Base-by-base conservation (phyloP, 2,888 invertebrate species). In the Ormyrus pomaceus region DNA sequence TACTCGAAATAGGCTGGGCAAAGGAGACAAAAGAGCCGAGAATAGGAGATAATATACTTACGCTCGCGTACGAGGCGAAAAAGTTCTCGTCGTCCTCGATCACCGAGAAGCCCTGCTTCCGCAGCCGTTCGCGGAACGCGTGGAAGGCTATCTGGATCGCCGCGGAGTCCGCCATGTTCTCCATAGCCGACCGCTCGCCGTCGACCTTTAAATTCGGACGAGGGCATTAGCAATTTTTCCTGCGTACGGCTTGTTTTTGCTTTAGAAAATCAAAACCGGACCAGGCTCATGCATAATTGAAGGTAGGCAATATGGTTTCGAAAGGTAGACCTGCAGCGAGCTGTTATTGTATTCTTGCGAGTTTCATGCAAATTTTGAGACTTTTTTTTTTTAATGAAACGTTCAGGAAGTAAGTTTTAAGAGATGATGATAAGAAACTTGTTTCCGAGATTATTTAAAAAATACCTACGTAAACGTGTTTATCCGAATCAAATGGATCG, bases 171-270 rank as follows among this genome's bases (percentile, higher is more conserved):
- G 75, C 80, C 10, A 80, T 71, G 51, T 80, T 80, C 56, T 76
- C 71, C 61, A 80, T 76, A 8, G 71, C 70, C 34, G 75, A 80
- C 46, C 79, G 64, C n/a, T 79, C 79, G 7, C 79, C 79, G 45
- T 74, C 75, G 6, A 79, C 79, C 79, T 79, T 13, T 34, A 6
- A 45, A 11, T 59, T 58, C 34, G 34, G 34, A 34, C n/a, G 34
- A 34, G 34, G 34, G 34, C 34, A 34, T 34, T 34, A 34, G 34
- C 34, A 34, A 34, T 34, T 34, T 34, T 34, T 34, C 0, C 0
- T 34, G 4, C 34, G 34, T 4, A 34, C 34, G 3, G 4, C 4
- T 34, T 34, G 1, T 4, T 34, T 34, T 34, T 34, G 2, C 4
- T 34, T 34, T 34, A 34, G 34, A 34, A 34, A 34, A 34, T 34